Base-by-base conservation (phyloP, 2,888 invertebrate genomes). In the Epirrhoe tristata region DNA sequence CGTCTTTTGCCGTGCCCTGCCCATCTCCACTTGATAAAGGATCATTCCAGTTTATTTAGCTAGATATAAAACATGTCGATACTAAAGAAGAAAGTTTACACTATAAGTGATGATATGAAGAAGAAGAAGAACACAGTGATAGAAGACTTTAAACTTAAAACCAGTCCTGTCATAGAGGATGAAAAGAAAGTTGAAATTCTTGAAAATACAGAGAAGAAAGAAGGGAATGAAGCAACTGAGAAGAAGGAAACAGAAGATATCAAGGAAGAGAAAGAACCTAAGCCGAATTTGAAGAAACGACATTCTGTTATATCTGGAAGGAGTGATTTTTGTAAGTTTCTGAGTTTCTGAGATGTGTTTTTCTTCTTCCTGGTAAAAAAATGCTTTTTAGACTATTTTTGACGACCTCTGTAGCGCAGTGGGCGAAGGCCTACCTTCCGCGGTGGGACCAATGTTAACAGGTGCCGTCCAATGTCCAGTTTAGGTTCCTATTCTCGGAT, bases 261-360 rank as follows among this genome's bases (percentile, higher is more conserved):
- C 59, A 73, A 88, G 63, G 87, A 63, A 24, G 58, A 87, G 54
- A 75, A 66, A 8, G 74, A 69, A 62, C 71, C 71, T n/a, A 78
- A 77, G 1, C 74, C 77, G 0, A 78, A 81, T 0, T 32, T 86
- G 67, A 89, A 86, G 82, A 92, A 92, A 68, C 79, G 92, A 3
- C 89, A 85, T 62, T 92, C 92, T 0, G 75, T 91, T 48, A 77
- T 88, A 7, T 92, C 92, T 0, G 88, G 88, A 14, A 81, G 80
- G 46, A 91, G 90, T 68, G 92, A 91, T 34, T 81, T 87, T 75
- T 90, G 92, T 92, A 82, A 91, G 91, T 90, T 55, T 39, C 3
- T 3, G 1, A 12, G 10, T 39, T 12, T 12, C 8, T 39, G 12
- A 7, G 39, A 32, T 32, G 6, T 32, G 6, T 32, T 32, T 39